A percentile compares a stretch with the other conserved stretches of the same genome.
These are phyloP conservation scores for Cyphomyrus discorhynchus DNA, from an alignment of 2,113 vertebrate species.

Conservation along the genomic window DNA sequence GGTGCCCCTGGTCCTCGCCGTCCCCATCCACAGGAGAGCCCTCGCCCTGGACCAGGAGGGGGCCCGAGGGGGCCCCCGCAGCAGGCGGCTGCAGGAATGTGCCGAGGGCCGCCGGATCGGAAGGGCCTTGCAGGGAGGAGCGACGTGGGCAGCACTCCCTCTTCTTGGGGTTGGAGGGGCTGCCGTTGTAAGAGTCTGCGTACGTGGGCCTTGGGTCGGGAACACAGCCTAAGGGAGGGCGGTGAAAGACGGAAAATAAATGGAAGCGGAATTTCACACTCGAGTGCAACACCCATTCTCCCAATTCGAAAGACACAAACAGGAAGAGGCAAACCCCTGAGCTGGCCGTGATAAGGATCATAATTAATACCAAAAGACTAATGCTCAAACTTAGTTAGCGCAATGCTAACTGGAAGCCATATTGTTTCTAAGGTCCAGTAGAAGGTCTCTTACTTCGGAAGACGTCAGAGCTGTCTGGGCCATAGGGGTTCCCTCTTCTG, in stretches of 20 bases:
- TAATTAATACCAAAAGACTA: not conserved
- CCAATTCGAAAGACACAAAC: not conserved
- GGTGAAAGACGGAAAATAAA: not conserved
- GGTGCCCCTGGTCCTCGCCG: constrained; percentile 49
- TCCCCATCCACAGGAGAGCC: constrained; percentile 49
- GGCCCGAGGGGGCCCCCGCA: constrained; percentile 40
- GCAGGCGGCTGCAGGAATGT: constrained; percentile 51
- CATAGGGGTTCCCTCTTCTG: constrained; percentile 64
- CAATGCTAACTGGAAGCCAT: not conserved
- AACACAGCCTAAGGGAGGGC: constrained; percentile 54
- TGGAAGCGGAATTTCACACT: not conserved
- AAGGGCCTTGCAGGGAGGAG: constrained; percentile 60
- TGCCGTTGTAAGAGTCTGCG: constrained; percentile 60
- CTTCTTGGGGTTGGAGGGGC: constrained; percentile 57
- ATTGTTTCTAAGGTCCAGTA: not conserved
- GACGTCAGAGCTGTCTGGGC: constrained; percentile 57
- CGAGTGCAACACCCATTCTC: not conserved
- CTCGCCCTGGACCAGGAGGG: constrained; percentile 52
- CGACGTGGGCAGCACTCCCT: constrained; percentile 60
- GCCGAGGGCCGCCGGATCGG: constrained; percentile 53
- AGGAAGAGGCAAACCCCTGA: not conserved
- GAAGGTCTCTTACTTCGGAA: constrained; percentile 45
- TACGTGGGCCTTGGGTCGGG: constrained; percentile 59
- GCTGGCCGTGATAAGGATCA: not conserved
- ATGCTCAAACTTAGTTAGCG: not conserved